Base-by-base conservation (phyloP, 1,140 invertebrate species). In the Cryptotermes secundus region DNA sequence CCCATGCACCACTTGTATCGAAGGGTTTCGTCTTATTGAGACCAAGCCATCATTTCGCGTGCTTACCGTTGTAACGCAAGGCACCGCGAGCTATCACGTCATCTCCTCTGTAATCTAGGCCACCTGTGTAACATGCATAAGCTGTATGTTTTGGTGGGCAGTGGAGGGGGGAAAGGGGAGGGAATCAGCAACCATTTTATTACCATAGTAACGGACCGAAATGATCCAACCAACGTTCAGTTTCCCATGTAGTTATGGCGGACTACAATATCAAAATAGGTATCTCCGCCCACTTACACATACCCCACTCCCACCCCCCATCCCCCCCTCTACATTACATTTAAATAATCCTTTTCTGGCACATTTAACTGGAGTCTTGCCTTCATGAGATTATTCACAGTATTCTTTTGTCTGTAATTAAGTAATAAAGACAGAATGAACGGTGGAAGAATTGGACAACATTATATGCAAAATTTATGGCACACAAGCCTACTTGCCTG, bases 131-230 rank as follows among this genome's bases (percentile, higher is more conserved):
- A 72, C 59, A 72, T 31, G 59, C 59, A 72, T 72, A 72, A 72
- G n/a, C 26, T n/a, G 53, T 59, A 26, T n/a, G 12, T 12, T 38
- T 38, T 10, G 79, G 79, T 31, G 79, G 80, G 38, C n/a, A 79
- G 79, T 4, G 80, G 19, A 24, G n/a, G 38, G 22, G 38, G 22
- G 22, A 3, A 22, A 81, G 80, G 36, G 80, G 34, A 38, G 80
- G 80, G 36, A 38, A 31, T 3, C 34, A 31, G 36, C 36, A 81
- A 26, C 80, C 83, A 83, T 79, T 83, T 83, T 83, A 83, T 83
- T 83, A 83, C 83, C 83, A 83, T 83, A 83, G 83, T 83, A 83
- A 83, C 83, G 19, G 59, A 79, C 59, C 34, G 83, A 83, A 83
- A 79, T 80, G 35, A 38, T 83, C 83, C 83, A 83, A 83, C 83